phyloP scores from a whole-genome alignment of 92 coral and sea anemone species.

The Porites rus region DNA sequence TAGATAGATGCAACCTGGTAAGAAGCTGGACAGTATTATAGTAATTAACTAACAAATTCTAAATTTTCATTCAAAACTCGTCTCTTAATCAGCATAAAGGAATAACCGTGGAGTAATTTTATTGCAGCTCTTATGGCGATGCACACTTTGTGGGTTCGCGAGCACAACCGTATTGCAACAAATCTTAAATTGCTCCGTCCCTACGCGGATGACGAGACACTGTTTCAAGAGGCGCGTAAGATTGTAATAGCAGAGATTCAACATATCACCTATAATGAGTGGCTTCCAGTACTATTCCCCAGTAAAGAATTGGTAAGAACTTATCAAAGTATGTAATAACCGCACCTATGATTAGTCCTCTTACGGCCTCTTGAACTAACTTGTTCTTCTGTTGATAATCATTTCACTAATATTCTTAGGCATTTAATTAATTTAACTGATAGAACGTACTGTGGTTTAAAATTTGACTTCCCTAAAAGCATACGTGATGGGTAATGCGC shows the following conservation, averaged over 20 bases:
- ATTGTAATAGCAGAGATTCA: slow-evolving; percentile 89
- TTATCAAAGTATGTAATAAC: too few relatives aligned
- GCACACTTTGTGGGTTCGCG: slow-evolving; percentile 94
- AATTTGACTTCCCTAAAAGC: too few relatives aligned
- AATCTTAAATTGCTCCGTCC: slow-evolving; percentile 53
- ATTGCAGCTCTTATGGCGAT: slow-evolving; percentile 81
- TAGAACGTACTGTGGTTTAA: too few relatives aligned
- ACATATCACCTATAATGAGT: slow-evolving; percentile 88
- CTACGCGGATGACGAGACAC: slow-evolving; percentile 69
- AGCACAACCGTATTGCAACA: slow-evolving; percentile 86
- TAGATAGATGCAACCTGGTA: too few relatives aligned
- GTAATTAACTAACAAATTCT: neutral
- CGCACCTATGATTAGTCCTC: too few relatives aligned
- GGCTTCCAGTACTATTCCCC: slow-evolving; percentile 74
- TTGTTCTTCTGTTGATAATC: too few relatives aligned
- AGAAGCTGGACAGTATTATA: too few relatives aligned
- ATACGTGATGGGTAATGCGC: too few relatives aligned
- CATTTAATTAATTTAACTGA: neutral
- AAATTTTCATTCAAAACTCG: neutral
- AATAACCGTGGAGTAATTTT: neutral
- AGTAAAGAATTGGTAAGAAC: neutral
- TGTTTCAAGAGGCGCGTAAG: slow-evolving; percentile 87
- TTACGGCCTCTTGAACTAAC: too few relatives aligned
- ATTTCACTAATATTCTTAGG: neutral
- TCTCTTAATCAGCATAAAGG: neutral